Base-by-base conservation (phyloP, 2,888 invertebrate genomes). In the Drosophila phalerata region DNA sequence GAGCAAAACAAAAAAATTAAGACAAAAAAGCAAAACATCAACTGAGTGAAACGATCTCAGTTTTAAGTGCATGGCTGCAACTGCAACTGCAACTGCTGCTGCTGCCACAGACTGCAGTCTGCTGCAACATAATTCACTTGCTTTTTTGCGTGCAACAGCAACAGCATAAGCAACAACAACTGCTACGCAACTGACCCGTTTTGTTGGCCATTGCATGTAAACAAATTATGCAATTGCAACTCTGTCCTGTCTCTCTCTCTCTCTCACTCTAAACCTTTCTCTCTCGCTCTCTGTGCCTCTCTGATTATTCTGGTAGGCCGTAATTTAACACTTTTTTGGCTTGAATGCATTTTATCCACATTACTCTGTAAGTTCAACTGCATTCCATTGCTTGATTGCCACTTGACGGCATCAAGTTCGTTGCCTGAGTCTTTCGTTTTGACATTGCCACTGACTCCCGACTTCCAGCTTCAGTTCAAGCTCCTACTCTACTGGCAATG, bases 171-270 rank as follows among this genome's bases (percentile, higher is more conserved):
- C 77, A 74, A 74, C 67, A 51, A 61, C 60, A 60, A 61, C 48
- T 53, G 61, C 68, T 76, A 84, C 78, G 76, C 82, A 86, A 79
- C 81, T 84, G 88, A 86, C 87, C 80, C 81, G 85, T 86, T 82
- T 81, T 84, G 79, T 73, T 86, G 79, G 71, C 73, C 69, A 49
- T 72, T 81, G 81, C 81, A 83, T 86, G 81, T 85, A 81, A 86
- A 84, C 79, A 86, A 83, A 85, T 85, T 85, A 85, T 85, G 88
- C 88, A 85, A 85, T 85, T 88, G 73, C 88, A 73, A 42, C 61
- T 17, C 17, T 47, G 43, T 28, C 47, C 55, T 73, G 68, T 61
- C 63, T 62, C 63, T 13, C 63, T 47, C 58, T 17, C 38, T 51
- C 19, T 17, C 52, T 25, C 47, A 11, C 66, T 17, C 19, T 42